Base-by-base conservation (phyloP, 1,140 invertebrate genomes). In the Heliconius nattereri region DNA sequence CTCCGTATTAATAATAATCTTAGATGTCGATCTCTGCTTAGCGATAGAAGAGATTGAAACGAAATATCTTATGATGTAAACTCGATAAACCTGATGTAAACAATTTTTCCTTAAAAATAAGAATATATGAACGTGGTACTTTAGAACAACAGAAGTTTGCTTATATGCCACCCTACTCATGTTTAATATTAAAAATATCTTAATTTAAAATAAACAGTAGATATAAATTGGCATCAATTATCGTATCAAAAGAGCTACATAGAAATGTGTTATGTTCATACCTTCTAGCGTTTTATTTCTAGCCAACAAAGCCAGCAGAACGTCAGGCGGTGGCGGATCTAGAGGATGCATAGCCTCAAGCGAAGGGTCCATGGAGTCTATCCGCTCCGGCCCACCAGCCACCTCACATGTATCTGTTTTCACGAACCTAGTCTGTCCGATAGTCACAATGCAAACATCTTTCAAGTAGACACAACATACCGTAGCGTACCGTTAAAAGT, bases 221-320 rank as follows among this genome's bases (percentile, higher is more conserved):
- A n/a, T n/a, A 16, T 35, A 32, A 71, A 32, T 71, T 35, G 70
- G 49, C 19, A 52, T 52, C 19, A 52, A 35, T 13, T 32, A 71
- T 71, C n/a, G 26, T 66, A 66, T 66, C 57, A 29, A 66, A 66
- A 11, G 3, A 66, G 23, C 60, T 26, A 66, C 60, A 13, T 26
- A 66, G 29, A 66, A 40, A 20, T 37, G 20, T 37, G 35, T 40
- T 20, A 35, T 35, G 19, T 37, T 72, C 40, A 6, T 84, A 98
- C 98, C 98, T 98, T 98, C 97, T 13, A 98, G 95, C 81, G 97
- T 97, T 92, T 98, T 98, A 94, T 98, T 98, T 87, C 97, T 96
- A 23, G 97, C 97, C 60, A 98, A 95, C 32, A 98, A 95, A 2
- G 97, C 97, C 6, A 98, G 94, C 37, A 98, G 95, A 72, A 98